Evolutionary conservation across 2,797 vertebrate genomes (phyloP).

Genomic region (Selene dorsalis): DNA sequence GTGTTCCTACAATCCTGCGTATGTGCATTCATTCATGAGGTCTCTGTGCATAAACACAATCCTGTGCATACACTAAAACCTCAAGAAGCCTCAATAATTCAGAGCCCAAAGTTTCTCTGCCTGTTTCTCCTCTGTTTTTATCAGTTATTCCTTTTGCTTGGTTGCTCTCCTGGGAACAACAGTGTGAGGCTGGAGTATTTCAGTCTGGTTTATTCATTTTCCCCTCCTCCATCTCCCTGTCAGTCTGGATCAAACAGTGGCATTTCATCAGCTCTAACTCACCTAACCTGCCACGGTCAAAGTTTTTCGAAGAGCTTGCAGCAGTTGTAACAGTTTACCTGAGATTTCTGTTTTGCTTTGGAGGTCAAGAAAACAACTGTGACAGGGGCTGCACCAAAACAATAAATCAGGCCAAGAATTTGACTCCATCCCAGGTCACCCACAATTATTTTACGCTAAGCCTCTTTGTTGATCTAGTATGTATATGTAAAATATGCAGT

Average conservation of each 20-base stretch:
- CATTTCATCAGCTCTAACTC: constrained; percentile 48
- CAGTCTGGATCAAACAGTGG: constrained; percentile 62
- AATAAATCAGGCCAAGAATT: not conserved
- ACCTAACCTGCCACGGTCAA: constrained; percentile 30
- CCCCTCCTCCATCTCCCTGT: constrained; percentile 51
- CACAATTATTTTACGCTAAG: too few relatives aligned
- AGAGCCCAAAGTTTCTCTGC: constrained; percentile 71
- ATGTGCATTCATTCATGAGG: constrained; percentile 38
- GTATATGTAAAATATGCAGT: too few relatives aligned
- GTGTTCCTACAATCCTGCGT: constrained; percentile 21
- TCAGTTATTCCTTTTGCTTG: constrained; percentile 83
- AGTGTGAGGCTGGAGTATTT: constrained; percentile 69
- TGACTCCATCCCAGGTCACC: too few relatives aligned
- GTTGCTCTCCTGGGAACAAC: constrained; percentile 64
- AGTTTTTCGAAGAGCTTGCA: constrained; percentile 29
- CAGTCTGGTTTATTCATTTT: constrained; percentile 68
- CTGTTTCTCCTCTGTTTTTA: constrained; percentile 73
- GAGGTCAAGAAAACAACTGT: constrained; percentile 9
- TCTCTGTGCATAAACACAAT: constrained; percentile 47
- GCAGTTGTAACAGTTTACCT: constrained; percentile 11
- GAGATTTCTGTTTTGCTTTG: not conserved
- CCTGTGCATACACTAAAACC: constrained; percentile 51
- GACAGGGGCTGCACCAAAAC: too few relatives aligned
- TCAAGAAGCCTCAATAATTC: constrained; percentile 77
- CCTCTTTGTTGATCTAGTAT: not conserved